These are phyloP conservation scores for Scolopax mira DNA, from an alignment of 2,113 vertebrate genomes.

Conservation along the genomic window DNA sequence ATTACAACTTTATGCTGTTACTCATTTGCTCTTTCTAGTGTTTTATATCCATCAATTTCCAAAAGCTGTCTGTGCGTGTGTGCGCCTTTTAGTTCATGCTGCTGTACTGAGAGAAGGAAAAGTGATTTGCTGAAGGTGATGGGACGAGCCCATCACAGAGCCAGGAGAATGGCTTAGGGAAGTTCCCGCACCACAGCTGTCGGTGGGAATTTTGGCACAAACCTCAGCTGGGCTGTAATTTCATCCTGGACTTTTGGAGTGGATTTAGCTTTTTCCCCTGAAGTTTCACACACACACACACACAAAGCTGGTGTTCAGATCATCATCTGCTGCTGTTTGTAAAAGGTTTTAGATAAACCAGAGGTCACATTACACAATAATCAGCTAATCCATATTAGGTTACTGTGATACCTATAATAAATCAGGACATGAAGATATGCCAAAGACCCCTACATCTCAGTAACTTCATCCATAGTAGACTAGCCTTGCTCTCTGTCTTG, in stretches of 20 bases:
- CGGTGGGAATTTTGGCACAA: background rate
- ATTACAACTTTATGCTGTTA: background rate
- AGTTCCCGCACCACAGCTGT: background rate
- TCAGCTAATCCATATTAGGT: background rate
- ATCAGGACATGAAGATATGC: background rate
- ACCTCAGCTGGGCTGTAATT: background rate
- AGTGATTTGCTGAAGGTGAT: background rate
- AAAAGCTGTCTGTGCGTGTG: background rate
- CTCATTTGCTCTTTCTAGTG: background rate
- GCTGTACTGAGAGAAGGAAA: background rate
- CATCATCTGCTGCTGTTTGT: slow-evolving; percentile 4
- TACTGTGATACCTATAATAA: background rate
- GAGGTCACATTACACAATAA: background rate
- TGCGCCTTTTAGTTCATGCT: background rate
- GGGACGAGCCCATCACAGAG: background rate
- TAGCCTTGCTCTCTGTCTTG: background rate
- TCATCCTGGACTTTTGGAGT: background rate
- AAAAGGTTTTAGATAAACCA: background rate
- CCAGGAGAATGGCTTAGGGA: background rate
- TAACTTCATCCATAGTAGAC: background rate
- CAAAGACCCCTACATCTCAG: background rate
- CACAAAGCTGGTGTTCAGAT: background rate
- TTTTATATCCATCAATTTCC: background rate
- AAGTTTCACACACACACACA: background rate
- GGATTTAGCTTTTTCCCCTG: background rate